A percentile compares a stretch with the other conserved stretches of the same genome.
phyloP scores from a whole-genome alignment of 2,888 invertebrate genomes.

The Acrobasis repandana region DNA sequence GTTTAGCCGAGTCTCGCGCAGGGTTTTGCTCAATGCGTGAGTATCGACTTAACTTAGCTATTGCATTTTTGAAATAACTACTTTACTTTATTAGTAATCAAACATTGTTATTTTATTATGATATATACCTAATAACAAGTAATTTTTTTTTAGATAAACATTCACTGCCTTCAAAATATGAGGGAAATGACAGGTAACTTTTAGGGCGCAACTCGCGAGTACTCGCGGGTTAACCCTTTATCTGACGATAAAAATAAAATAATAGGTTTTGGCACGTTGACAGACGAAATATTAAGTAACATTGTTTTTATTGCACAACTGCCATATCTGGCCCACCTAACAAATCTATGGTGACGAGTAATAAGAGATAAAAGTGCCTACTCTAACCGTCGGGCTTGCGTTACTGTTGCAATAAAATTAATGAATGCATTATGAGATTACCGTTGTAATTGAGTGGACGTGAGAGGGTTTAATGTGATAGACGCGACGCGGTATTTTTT shows the following conservation, averaged over 20 bases:
- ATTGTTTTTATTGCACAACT: not conserved
- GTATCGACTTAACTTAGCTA: too few species aligned
- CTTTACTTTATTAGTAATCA: too few species aligned
- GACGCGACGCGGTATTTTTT: not conserved
- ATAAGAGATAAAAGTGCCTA: slow-evolving; percentile 16
- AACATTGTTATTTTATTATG: too few species aligned
- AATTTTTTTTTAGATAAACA: too few species aligned
- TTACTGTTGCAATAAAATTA: slow-evolving; percentile 16
- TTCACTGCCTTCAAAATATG: too few species aligned
- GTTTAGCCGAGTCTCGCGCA: too few species aligned
- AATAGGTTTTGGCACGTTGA: not conserved
- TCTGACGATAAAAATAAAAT: not conserved
- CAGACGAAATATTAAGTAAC: not conserved
- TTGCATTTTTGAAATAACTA: too few species aligned
- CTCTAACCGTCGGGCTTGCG: slow-evolving; percentile 8
- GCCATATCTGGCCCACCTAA: not conserved
- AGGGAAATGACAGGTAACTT: too few species aligned
- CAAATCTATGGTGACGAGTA: slow-evolving; percentile 9
- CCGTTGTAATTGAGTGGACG: slow-evolving; percentile 21
- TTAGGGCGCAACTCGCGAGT: too few species aligned
- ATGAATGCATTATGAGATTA: slow-evolving; percentile 18
- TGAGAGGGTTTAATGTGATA: slow-evolving; percentile 36
- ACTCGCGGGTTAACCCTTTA: too few species aligned
- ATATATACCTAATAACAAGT: too few species aligned
- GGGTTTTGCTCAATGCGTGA: too few species aligned